These are phyloP conservation scores for Botrylloides violaceus DNA, from an alignment of 23 tunicate species.

Conservation along the genomic window DNA sequence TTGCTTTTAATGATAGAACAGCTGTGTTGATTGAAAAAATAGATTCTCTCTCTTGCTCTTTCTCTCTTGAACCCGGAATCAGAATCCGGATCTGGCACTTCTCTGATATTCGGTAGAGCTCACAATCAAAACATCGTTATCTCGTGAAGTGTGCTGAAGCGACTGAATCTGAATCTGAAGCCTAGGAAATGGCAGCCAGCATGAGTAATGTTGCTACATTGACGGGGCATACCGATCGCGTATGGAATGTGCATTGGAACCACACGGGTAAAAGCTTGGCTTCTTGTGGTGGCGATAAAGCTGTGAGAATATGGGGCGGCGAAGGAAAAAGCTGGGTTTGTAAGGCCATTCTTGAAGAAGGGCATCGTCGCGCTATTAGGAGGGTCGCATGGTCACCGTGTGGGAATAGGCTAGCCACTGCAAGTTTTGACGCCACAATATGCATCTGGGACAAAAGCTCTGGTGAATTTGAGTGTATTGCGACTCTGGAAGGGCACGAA, in stretches of 20 bases:
- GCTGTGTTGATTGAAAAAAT: too few relatives aligned
- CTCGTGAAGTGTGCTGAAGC: too few relatives aligned
- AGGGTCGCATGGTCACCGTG: conserved; percentile 85
- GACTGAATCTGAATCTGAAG: too few relatives aligned
- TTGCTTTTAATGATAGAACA: too few relatives aligned
- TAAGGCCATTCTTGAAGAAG: conserved; percentile 71
- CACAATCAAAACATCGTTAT: too few relatives aligned
- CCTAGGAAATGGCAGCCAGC: too few relatives aligned
- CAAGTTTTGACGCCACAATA: conserved; percentile 87
- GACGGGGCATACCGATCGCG: conserved; percentile 72
- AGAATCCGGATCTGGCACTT: too few relatives aligned
- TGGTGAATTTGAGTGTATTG: conserved; percentile 82
- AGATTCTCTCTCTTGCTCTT: too few relatives aligned
- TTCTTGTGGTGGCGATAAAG: conserved; percentile 77
- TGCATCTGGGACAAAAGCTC: conserved; percentile 77
- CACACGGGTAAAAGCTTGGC: conserved; percentile 72
- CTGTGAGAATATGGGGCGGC: conserved; percentile 79
- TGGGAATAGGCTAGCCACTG: conserved; percentile 85
- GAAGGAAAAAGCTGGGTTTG: conserved; percentile 83
- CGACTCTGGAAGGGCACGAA: conserved; percentile 94
- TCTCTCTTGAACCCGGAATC: too few relatives aligned
- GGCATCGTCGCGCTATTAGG: conserved; percentile 80
- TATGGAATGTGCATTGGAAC: conserved; percentile 87
- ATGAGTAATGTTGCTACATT: conserved; percentile 29
- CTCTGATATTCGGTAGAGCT: too few relatives aligned